Base-by-base conservation (phyloP, 2,797 vertebrate species). In the Coranthus polyacanthus region DNA sequence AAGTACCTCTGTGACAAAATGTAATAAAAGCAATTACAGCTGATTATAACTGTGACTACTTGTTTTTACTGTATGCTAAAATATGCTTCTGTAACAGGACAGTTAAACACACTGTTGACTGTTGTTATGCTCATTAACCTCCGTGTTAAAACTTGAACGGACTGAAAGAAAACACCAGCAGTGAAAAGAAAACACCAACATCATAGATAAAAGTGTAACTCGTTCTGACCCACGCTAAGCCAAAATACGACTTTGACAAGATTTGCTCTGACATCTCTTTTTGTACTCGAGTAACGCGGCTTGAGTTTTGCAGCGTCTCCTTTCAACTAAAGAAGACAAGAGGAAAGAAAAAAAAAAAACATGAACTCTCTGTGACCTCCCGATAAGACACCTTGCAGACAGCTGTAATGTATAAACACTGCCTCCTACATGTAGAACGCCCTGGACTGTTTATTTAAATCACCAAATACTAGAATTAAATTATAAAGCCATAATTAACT, bases 351-450 rank as follows among this genome's bases (percentile, higher is more conserved):
- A 43, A 39, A 45, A 58, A 73, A 66, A 75, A 78, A 66, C 20
- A 60, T 92, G 90, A 93, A 93, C 92, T 91, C 74, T 51, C 26
- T 6, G 24, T 89, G 89, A 92, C 92, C 92, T 88, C 44, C 47
- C 50, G 15, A 32, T 67, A 79, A 88, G 80, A 87, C 78, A 75
- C 83, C 88, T 88, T 65, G 73, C 81, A 86, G 85, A 83, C 74
- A 80, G 51, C 63, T 64, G 24, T 49, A 66, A 74, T 75, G 59
- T 22, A 20, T 38, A 38, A 76, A 71, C 56, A 51, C 53, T 12
- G 51, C 61, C 72, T 68, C 38, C 34, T 54, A 37, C 12, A 0
- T 75, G 15, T 51, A 47, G 56, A 49, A 34, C 58, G 49, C 50
- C 22, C 45, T 57, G 62, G 32, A 54, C 38, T 56, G 5, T 22